These are phyloP conservation scores for Maccullochella peelii DNA, from an alignment of 2,113 vertebrate genomes.

Conservation along the genomic window DNA sequence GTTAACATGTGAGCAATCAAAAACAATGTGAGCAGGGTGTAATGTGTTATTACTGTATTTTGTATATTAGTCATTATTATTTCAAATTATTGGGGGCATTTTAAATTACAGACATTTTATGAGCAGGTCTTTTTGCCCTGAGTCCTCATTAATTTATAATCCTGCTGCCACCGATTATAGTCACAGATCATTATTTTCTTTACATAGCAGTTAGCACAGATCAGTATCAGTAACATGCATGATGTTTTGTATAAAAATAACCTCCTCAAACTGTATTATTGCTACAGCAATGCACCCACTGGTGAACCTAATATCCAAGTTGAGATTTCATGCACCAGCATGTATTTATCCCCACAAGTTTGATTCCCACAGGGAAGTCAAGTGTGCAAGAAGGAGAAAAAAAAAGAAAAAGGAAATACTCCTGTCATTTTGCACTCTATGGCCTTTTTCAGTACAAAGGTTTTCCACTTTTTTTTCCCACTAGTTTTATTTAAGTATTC, in stretches of 20 bases:
- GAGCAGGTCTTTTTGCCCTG: background rate
- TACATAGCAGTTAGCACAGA: background rate
- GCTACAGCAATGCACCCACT: background rate
- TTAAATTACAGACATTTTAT: slow-evolving; percentile 8
- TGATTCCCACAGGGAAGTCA: background rate
- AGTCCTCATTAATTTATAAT: slow-evolving; percentile 6
- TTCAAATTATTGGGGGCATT: background rate
- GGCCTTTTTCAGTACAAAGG: slow-evolving; percentile 8
- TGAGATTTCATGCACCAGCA: background rate
- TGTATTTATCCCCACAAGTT: background rate
- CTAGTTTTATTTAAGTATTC: slow-evolving; percentile 19
- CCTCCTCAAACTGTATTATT: background rate
- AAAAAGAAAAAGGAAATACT: background rate
- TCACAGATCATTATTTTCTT: slow-evolving; percentile 14
- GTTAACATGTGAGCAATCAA: too few relatives aligned
- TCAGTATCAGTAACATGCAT: background rate
- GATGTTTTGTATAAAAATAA: background rate
- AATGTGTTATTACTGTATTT: background rate
- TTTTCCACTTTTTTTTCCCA: slow-evolving; percentile 18
- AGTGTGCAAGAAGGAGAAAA: background rate
- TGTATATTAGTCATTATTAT: background rate
- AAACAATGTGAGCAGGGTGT: background rate
- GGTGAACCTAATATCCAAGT: background rate
- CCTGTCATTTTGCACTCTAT: background rate
- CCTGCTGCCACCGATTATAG: slow-evolving; percentile 1